A percentile compares a stretch with the other conserved stretches of the same genome.
phyloP scores from a whole-genome alignment of 2,113 vertebrate genomes.

The Pomatostomus ruficeps region DNA sequence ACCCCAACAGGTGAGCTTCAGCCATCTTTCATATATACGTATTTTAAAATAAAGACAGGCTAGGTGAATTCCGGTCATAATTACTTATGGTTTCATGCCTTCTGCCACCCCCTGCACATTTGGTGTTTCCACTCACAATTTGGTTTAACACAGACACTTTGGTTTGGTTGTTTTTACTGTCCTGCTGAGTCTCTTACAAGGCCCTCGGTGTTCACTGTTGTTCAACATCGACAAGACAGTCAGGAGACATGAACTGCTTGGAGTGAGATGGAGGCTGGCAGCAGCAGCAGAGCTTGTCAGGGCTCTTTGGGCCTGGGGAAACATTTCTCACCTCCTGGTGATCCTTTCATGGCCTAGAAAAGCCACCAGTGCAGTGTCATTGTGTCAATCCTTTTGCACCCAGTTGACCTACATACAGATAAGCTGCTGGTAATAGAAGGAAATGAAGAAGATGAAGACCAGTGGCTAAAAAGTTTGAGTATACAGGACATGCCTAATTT shows the following conservation, averaged over 20 bases:
- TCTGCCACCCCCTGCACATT: background rate
- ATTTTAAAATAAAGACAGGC: background rate
- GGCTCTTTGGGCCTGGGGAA: background rate
- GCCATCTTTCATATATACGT: background rate
- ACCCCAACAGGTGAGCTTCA: background rate
- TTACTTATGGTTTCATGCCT: background rate
- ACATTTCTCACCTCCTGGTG: background rate
- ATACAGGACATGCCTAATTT: background rate
- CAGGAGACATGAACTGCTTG: background rate
- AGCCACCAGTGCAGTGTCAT: rapidly evolving
- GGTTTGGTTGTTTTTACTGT: background rate
- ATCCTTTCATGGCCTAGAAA: background rate
- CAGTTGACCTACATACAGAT: background rate
- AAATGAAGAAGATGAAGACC: background rate
- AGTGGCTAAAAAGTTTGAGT: background rate
- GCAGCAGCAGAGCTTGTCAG: background rate
- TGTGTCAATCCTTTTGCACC: background rate
- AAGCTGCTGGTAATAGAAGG: background rate
- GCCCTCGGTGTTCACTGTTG: background rate
- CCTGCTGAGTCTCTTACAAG: background rate
- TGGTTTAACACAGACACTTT: background rate
- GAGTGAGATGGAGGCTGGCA: background rate
- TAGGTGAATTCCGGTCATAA: background rate
- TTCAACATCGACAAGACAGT: background rate
- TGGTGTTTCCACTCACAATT: background rate